These are phyloP conservation scores for Orientallactaga sibirica DNA, from an alignment of 2,797 vertebrate species.

Conservation along the genomic window DNA sequence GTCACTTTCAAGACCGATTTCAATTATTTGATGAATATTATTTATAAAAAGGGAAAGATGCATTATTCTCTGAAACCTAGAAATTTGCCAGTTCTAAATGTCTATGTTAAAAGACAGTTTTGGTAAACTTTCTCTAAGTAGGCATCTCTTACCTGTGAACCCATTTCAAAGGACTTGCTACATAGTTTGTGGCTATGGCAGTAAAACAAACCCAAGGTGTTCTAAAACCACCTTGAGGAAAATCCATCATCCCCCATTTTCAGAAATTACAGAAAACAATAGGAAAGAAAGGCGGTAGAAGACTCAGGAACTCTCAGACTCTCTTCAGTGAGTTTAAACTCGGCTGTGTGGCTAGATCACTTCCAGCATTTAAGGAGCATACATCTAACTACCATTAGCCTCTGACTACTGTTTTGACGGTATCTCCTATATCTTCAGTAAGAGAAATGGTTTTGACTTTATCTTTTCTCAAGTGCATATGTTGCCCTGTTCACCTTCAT, in stretches of 20 bases:
- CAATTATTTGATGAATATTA: slow-evolving; percentile 35
- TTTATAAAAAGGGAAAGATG: not conserved
- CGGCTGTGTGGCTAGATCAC: not conserved
- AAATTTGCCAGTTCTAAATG: slow-evolving; percentile 27
- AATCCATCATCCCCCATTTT: not conserved
- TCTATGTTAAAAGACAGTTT: slow-evolving; percentile 1
- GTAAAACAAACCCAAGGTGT: not conserved
- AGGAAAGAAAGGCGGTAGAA: slow-evolving; percentile 17
- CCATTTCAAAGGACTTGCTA: slow-evolving; percentile 42
- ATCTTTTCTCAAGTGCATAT: not conserved
- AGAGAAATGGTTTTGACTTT: not conserved
- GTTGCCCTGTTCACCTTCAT: not conserved
- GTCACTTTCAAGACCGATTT: not conserved
- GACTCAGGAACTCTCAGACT: slow-evolving; percentile 25
- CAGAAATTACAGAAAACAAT: slow-evolving; percentile 11
- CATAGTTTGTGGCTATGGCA: not conserved
- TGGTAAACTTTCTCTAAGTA: not conserved
- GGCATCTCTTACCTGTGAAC: slow-evolving; percentile 16
- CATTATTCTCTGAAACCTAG: slow-evolving; percentile 23
- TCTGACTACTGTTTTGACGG: not conserved
- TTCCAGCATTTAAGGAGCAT: not conserved
- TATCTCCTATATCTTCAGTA: not conserved
- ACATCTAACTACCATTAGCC: not conserved
- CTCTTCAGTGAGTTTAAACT: not conserved
- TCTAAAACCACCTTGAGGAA: not conserved